These are phyloP conservation scores for Crocuta crocuta DNA, from an alignment of 2,113 vertebrate species.

Conservation along the genomic window DNA sequence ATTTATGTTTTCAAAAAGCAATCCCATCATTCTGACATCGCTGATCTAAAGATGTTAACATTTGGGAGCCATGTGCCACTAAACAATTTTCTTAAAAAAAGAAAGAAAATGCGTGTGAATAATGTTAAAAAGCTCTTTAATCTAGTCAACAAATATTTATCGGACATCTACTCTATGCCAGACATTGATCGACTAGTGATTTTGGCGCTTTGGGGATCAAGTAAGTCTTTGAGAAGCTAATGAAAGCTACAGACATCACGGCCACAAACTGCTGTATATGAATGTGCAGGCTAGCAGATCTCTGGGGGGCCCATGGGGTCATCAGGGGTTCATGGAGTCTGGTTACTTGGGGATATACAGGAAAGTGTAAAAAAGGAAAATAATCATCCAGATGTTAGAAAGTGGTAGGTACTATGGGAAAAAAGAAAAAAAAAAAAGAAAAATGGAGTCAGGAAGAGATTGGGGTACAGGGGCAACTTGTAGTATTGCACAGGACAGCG, in stretches of 20 bases:
- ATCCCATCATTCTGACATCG: not conserved
- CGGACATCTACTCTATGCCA: not conserved
- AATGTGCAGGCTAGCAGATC: not conserved
- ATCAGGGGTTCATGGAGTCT: not conserved
- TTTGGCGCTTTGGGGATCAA: not conserved
- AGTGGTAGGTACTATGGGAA: not conserved
- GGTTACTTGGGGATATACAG: not conserved
- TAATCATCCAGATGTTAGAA: not conserved
- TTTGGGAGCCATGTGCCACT: not conserved
- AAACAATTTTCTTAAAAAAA: not conserved
- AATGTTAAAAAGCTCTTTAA: slow-evolving; percentile 44
- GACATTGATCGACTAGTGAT: not conserved
- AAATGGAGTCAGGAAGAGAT: not conserved
- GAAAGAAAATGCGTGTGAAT: not conserved
- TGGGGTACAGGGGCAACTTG: accelerated
- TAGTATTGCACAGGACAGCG: not conserved
- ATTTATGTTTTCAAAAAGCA: slow-evolving; percentile 24
- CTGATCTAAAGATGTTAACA: not conserved
- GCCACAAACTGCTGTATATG: not conserved
- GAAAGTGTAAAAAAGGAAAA: not conserved
- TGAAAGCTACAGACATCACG: not conserved
- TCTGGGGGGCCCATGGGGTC: not conserved
- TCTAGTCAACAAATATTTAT: not conserved
- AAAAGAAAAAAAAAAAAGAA: not conserved
- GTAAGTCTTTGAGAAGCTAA: not conserved